phyloP scores from a whole-genome alignment of 2,797 vertebrate species.

The Tokudaia tokunoshimensis region DNA sequence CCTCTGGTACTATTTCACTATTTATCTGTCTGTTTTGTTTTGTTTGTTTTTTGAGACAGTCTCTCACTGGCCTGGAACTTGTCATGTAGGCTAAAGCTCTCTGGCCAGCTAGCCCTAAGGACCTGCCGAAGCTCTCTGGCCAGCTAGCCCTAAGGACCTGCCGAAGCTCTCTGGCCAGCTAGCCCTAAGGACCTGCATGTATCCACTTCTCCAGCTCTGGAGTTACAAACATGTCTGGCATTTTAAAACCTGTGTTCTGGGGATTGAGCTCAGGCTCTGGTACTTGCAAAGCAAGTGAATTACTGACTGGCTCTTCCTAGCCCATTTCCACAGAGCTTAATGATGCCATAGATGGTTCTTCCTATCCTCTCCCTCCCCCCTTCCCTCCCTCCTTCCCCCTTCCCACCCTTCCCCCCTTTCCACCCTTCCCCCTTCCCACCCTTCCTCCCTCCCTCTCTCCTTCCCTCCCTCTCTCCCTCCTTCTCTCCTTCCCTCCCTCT shows the following conservation, averaged over 20 bases:
- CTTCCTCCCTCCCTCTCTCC: fast-evolving
- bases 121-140: background rate
- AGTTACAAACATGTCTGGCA: background rate
- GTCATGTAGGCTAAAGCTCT: background rate
- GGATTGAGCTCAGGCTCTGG: background rate
- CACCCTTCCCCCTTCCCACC: background rate
- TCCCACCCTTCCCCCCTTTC: background rate
- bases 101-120: background rate
- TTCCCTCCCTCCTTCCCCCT: fast-evolving
- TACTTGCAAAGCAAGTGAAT: background rate
- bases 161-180: background rate
- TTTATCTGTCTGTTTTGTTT: background rate
- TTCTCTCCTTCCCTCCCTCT: fast-evolving
- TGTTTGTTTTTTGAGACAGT: background rate
- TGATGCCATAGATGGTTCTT: background rate
- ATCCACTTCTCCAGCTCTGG: background rate
- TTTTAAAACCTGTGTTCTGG: background rate
- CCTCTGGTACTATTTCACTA: background rate
- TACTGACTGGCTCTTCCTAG: background rate
- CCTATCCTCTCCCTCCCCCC: background rate
- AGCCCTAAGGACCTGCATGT: background rate
- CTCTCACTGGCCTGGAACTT: background rate
- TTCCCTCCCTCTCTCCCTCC: background rate
- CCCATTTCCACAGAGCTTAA: background rate
- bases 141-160: background rate